Evolutionary conservation across 2,797 vertebrate species (phyloP).

Genomic region (Pseudotriccus pelzelni): DNA sequence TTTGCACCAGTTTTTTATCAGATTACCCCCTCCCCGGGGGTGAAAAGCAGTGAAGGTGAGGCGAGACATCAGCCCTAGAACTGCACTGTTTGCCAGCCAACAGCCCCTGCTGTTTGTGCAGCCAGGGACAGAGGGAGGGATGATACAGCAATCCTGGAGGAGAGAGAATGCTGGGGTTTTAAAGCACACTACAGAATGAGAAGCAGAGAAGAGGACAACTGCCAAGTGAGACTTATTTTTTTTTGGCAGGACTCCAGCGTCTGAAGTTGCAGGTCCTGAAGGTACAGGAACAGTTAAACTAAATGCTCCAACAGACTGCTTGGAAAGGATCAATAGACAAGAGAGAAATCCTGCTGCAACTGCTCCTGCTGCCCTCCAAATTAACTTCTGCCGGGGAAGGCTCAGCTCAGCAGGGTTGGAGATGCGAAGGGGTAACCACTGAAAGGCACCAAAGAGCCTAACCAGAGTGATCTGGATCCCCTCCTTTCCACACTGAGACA

Average conservation of each 20-base stretch:
- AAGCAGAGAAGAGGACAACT: neutral
- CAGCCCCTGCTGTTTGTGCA: neutral
- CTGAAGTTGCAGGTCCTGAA: neutral
- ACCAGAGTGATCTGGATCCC: neutral
- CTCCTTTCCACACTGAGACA: neutral
- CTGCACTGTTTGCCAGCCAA: neutral
- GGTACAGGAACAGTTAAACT: neutral
- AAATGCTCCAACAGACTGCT: neutral
- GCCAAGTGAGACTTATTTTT: neutral
- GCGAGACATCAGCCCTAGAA: neutral
- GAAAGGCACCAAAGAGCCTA: neutral
- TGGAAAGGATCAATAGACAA: neutral
- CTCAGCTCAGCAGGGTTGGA: neutral
- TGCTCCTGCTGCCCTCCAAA: neutral
- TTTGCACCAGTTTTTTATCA: neutral
- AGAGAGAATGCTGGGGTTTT: neutral
- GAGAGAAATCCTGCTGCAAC: neutral
- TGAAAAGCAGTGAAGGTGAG: neutral
- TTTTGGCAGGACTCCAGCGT: neutral
- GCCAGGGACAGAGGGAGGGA: neutral
- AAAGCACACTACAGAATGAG: neutral
- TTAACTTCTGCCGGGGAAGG: neutral
- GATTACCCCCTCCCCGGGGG: neutral
- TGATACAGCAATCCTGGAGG: neutral
- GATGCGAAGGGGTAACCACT: neutral